Conservation (phyloP, 2,888 invertebrate genomes). For the Nomada fabriciana region DNA sequence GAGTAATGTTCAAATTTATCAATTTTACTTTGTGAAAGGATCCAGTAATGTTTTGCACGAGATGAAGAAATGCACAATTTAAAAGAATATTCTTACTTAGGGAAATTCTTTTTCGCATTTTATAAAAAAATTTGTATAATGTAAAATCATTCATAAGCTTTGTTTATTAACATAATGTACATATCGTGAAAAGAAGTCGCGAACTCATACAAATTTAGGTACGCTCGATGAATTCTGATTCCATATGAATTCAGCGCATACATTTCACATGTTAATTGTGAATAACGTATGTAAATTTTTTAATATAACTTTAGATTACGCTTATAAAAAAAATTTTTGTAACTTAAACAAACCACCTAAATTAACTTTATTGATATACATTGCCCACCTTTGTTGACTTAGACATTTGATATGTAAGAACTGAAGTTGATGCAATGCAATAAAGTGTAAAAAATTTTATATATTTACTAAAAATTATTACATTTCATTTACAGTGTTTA, state of each 20-base stretch:
- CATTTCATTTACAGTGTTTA: constrained; percentile 34
- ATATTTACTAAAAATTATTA: constrained; percentile 52
- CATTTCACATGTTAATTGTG: constrained; percentile 14
- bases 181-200: constrained; percentile 19
- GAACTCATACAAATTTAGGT: constrained; percentile 22
- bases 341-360: constrained; percentile 10
- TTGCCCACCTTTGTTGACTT: constrained; percentile 5
- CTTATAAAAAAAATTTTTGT: constrained; percentile 29
- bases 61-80: constrained; percentile 28
- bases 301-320: constrained; percentile 13
- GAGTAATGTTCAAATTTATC: constrained; percentile 27
- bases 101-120: constrained; percentile 40
- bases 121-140: constrained; percentile 36
- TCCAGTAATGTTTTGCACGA: neutral
- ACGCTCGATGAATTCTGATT: constrained; percentile 26
- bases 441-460: constrained; percentile 41
- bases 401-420: constrained; percentile 9
- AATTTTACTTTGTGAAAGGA: neutral
- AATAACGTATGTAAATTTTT: constrained; percentile 8
- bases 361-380: constrained; percentile 10
- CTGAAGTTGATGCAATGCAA: constrained; percentile 8
- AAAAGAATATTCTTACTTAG: constrained; percentile 1
- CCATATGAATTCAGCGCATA: constrained; percentile 25
- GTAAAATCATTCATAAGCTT: constrained; percentile 16
- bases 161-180: constrained; percentile 46